These are phyloP conservation scores for Myocastor coypus DNA, from an alignment of 2,113 vertebrate genomes.

Conservation along the genomic window DNA sequence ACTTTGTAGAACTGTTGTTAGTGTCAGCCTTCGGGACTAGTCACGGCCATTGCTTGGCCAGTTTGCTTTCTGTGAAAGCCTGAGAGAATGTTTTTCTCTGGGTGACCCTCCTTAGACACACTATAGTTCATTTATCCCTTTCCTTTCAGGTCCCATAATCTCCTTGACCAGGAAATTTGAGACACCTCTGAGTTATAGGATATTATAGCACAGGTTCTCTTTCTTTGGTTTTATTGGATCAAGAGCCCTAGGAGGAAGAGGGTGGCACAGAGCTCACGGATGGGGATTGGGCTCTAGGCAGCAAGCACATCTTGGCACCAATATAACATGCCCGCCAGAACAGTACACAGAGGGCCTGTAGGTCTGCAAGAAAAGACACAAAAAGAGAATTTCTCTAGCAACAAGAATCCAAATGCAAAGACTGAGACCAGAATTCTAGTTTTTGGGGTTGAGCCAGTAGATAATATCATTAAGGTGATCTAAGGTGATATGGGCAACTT, in stretches of 20 bases:
- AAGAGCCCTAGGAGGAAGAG: background rate
- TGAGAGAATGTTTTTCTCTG: too few species aligned
- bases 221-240: background rate
- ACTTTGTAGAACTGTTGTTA: too few species aligned
- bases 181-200: too few species aligned
- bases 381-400: background rate
- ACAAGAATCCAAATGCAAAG: background rate
- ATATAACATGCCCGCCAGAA: background rate
- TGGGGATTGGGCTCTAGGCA: background rate
- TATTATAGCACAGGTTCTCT: too few species aligned
- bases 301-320: background rate
- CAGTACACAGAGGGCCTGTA: background rate
- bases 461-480: background rate
- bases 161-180: too few species aligned
- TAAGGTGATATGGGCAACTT: background rate
- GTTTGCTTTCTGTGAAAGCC: too few species aligned
- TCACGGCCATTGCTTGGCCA: too few species aligned
- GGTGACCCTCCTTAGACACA: too few species aligned
- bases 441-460: background rate
- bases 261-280: background rate
- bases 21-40: too few species aligned
- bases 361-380: background rate
- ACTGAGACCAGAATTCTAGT: background rate
- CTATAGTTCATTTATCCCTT: too few species aligned
- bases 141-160: too few species aligned